A percentile compares a stretch with the other conserved stretches of the same genome.
Conservation (phyloP, 2,113 vertebrate genomes). For the Dipodomys stephensi region DNA sequence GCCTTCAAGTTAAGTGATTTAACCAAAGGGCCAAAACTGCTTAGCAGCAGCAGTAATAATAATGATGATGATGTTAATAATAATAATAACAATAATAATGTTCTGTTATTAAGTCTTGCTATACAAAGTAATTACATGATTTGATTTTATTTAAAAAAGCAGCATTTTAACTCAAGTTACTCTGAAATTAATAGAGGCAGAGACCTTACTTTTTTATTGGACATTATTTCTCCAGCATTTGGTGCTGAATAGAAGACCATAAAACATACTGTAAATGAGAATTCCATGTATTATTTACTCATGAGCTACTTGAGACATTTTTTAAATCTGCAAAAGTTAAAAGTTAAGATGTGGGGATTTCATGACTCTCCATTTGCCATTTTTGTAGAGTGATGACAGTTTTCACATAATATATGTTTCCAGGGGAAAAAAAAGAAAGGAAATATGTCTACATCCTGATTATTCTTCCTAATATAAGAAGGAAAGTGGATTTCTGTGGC, state of each 20-base stretch:
- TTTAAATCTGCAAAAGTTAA: neutral
- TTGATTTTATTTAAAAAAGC: neutral
- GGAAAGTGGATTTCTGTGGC: neutral
- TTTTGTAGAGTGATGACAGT: neutral
- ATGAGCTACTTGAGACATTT: neutral
- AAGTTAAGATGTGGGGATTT: neutral
- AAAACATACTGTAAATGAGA: constrained; percentile 42
- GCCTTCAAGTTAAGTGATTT: neutral
- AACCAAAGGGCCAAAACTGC: neutral
- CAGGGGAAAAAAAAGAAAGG: neutral
- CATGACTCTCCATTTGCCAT: constrained; percentile 16
- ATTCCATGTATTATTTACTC: neutral
- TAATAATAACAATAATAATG: neutral
- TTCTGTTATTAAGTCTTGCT: neutral
- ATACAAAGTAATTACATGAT: neutral
- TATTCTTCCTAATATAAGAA: constrained; percentile 25
- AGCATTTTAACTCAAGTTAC: neutral
- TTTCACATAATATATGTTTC: constrained; percentile 15
- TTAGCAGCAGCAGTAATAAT: neutral
- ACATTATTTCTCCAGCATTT: neutral
- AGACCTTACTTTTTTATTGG: neutral
- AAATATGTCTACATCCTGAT: neutral
- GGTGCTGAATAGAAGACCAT: neutral
- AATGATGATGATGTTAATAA: no score
- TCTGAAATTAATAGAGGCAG: neutral